Evolutionary conservation across 2,797 vertebrate genomes (phyloP).

Genomic region (Lutjanus argentimaculatus): DNA sequence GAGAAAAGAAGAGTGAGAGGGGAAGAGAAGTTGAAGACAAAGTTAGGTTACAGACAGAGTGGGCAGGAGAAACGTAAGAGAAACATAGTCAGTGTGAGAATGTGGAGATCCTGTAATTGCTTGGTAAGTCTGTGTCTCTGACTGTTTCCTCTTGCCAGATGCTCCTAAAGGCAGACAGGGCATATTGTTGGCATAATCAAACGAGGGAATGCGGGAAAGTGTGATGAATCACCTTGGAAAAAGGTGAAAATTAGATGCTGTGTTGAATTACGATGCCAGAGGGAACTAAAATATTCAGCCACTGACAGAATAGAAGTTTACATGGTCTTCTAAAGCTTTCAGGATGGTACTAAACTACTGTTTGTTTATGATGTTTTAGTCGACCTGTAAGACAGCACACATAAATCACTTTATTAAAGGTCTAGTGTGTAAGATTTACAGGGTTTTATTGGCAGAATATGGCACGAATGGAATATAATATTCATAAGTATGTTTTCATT

Average conservation of each 20-base stretch:
- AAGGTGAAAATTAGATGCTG: conserved; percentile 53
- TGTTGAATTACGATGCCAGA: conserved; percentile 48
- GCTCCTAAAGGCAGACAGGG: conserved; percentile 31
- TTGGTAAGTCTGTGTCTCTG: conserved; percentile 36
- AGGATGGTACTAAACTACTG: conserved; percentile 10
- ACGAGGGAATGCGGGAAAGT: conserved; percentile 37
- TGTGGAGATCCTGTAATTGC: conserved; percentile 48
- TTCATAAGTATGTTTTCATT: no score
- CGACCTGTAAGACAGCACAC: neutral
- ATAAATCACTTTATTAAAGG: conserved; percentile 7
- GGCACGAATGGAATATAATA: neutral
- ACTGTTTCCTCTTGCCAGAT: conserved; percentile 33
- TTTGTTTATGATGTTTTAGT: conserved; percentile 13
- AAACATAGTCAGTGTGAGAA: conserved; percentile 13
- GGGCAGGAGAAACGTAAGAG: conserved; percentile 2
- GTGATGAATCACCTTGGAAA: conserved; percentile 62
- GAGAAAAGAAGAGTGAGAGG: neutral
- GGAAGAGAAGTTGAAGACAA: neutral
- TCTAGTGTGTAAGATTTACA: no score
- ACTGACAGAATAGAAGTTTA: conserved; percentile 19
- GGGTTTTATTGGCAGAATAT: conserved; percentile 3
- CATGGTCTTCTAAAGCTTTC: conserved; percentile 9
- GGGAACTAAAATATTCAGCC: conserved; percentile 34
- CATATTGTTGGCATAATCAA: conserved; percentile 56
- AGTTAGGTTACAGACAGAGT: neutral